phyloP scores from a whole-genome alignment of 2,888 invertebrate species.

The Synergus japonicus region DNA sequence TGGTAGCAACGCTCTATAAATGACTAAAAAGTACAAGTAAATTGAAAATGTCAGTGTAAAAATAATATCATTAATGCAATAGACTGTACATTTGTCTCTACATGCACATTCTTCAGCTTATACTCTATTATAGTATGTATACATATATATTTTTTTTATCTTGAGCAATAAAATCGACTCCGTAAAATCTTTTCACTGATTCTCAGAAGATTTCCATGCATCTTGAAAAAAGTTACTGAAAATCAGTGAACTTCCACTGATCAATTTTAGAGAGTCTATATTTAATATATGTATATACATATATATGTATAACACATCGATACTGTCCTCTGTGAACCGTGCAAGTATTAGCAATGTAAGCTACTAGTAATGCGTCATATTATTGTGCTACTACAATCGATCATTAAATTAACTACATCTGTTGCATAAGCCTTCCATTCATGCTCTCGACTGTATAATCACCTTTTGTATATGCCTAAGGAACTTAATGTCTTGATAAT shows the following conservation, averaged over 20 bases:
- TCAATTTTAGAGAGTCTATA: too few relatives aligned
- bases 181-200: too few relatives aligned
- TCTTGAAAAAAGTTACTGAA: too few relatives aligned
- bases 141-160: background rate
- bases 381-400: constrained; percentile 32
- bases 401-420: constrained; percentile 39
- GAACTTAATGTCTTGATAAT: background rate
- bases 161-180: too few relatives aligned
- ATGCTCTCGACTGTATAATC: constrained; percentile 37
- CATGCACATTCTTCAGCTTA: background rate
- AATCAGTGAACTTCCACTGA: too few relatives aligned
- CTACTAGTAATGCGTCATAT: constrained; percentile 13
- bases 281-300: background rate
- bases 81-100: background rate
- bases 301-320: background rate
- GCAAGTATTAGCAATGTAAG: constrained; percentile 23
- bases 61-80: background rate
- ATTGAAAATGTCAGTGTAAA: background rate
- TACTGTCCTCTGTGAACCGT: constrained; percentile 1
- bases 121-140: background rate
- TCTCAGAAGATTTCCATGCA: too few relatives aligned
- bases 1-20: background rate
- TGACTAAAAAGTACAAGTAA: background rate
- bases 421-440: constrained; percentile 37
- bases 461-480: constrained; percentile 12